Base-by-base conservation (phyloP, 2,797 vertebrate species). In the Chrosomus eos region DNA sequence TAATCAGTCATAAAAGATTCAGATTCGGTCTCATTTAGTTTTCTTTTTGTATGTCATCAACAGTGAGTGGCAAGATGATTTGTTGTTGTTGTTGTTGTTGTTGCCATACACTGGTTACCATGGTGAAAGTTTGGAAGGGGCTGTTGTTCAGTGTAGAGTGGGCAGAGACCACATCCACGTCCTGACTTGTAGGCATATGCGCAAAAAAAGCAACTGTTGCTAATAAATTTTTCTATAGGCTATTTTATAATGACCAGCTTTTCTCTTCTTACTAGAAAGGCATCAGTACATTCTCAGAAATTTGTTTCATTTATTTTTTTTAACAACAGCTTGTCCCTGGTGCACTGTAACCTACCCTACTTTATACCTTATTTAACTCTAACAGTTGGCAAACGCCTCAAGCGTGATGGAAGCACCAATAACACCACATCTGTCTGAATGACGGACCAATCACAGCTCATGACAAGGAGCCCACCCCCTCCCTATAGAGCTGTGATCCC, bases 81-180 rank as follows among this genome's bases (percentile, higher is more conserved):
- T 74, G 71, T 73, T 73, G 53, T 82, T 23, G 53, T 70, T 45
- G 19, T 28, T 38, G n/a, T n/a, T n/a, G 58, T 18, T 45, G 26
- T 14, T 40, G 40, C 40, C 18, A 72, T 26, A 43, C 5, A 33
- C 11, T 36, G 19, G 70, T 51, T 51, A 68, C 75, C 55, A 51
- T 74, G 48, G 79, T 40, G n/a, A 43, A 18, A 38, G 51, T 64
- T 70, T 81, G n/a, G 71, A 5, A 43, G 51, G 26, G 36, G 43
- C 38, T 21, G 26, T 38, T 21, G 26, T 38, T 23, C 53, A 62
- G 19, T 38, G 26, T 6, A 0, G 4, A 28, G 36, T 43, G 38
- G 1, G 43, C n/a, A 33, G 40, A 62, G 28, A 73, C 70, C 81
- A 82, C 81, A 82, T 74, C 40, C 26, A 14, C 11, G 6, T 72